phyloP scores from a whole-genome alignment of 2,797 vertebrate genomes.

The Buphagus erythrorhynchus region DNA sequence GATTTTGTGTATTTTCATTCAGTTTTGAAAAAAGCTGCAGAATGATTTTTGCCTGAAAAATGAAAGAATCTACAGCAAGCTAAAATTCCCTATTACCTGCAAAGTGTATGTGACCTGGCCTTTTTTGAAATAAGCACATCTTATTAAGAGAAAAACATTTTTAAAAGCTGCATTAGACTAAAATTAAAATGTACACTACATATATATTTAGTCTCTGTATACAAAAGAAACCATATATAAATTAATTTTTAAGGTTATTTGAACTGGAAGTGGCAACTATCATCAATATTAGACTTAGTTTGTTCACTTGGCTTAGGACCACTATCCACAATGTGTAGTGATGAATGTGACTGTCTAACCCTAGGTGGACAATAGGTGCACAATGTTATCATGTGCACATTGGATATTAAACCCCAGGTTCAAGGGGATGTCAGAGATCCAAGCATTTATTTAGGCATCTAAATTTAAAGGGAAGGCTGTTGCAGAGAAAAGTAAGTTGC shows the following conservation, averaged over 20 bases:
- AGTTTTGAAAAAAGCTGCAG: neutral
- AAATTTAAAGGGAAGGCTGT: neutral
- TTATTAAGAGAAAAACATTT: neutral
- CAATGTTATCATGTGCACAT: neutral
- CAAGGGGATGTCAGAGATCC: neutral
- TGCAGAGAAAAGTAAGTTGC: neutral
- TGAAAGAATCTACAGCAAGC: neutral
- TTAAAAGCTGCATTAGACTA: neutral
- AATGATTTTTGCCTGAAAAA: neutral
- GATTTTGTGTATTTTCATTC: neutral
- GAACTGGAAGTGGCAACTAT: neutral
- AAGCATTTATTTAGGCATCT: neutral
- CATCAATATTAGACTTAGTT: neutral
- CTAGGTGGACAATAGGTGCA: neutral
- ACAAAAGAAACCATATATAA: neutral
- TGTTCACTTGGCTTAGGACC: neutral
- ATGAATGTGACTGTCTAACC: neutral
- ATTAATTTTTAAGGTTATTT: neutral
- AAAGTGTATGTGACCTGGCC: neutral
- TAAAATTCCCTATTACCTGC: neutral
- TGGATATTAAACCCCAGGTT: neutral
- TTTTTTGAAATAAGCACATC: neutral
- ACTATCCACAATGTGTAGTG: rapidly evolving
- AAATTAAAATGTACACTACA: neutral
- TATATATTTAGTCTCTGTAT: neutral